Evolutionary conservation across 2,797 vertebrate species (phyloP).

Genomic region (Pipistrellus kuhlii): DNA sequence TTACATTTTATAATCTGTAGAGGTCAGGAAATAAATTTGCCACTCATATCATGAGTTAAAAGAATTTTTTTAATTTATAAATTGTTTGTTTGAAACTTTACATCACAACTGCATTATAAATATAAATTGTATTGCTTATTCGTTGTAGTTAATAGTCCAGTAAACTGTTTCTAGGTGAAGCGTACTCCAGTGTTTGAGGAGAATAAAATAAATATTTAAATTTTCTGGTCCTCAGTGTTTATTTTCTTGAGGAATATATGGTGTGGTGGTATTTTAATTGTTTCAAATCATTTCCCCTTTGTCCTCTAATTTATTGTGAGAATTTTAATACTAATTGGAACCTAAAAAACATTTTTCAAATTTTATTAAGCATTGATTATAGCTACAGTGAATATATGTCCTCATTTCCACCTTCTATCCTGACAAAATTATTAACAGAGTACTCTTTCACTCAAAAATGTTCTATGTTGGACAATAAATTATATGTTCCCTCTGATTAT

Average conservation of each 20-base stretch:
- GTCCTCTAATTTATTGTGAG: conserved; percentile 2
- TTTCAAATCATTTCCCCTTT: conserved; percentile 46
- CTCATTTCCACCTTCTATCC: background rate
- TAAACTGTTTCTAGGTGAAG: conserved; percentile 91
- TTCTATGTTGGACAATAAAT: conserved; percentile 32
- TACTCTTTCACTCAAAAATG: conserved; percentile 54
- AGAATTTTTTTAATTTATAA: conserved; percentile 93
- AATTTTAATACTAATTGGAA: conserved; percentile 33
- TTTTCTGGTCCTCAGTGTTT: conserved; percentile 77
- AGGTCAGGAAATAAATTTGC: conserved; percentile 90
- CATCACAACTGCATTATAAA: conserved; percentile 88
- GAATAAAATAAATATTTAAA: conserved; percentile 97
- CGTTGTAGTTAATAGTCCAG: conserved; percentile 88
- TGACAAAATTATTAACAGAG: conserved; percentile 30
- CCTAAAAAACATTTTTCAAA: conserved; percentile 18
- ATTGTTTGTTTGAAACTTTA: conserved; percentile 91
- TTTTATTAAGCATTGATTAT: conserved; percentile 42
- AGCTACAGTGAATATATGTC: background rate
- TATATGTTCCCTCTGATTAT: background rate
- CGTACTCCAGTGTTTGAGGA: conserved; percentile 87
- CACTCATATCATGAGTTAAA: conserved; percentile 90
- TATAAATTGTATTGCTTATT: conserved; percentile 87
- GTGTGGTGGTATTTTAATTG: background rate
- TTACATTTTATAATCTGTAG: conserved; percentile 87
- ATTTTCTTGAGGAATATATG: conserved; percentile 58